A percentile compares a stretch with the other conserved stretches of the same genome.
phyloP scores from a whole-genome alignment of 2,888 invertebrate genomes.

The Bugula neritina region DNA sequence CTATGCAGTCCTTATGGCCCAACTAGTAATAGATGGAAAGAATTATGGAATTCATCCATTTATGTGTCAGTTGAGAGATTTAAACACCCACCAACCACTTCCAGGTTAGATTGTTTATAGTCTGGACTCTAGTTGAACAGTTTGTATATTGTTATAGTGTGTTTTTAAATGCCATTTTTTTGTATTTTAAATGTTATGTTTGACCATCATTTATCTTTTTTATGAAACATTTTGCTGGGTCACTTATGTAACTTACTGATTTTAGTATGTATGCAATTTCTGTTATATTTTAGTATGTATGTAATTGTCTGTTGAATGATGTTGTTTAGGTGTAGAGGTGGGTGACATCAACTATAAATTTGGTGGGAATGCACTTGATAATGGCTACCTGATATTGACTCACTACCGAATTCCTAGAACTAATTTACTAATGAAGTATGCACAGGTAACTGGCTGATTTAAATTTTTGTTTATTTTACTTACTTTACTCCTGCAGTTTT shows the following conservation, averaged over 20 bases:
- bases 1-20: constrained; percentile 85
- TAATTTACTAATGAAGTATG: constrained; percentile 91
- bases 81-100: constrained; percentile 78
- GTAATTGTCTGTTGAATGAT: too few species aligned
- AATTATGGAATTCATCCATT: constrained; percentile 87
- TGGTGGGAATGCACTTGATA: constrained; percentile 85
- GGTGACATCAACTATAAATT: constrained; percentile 93
- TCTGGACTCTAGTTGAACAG: too few species aligned
- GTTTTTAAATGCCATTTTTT: too few species aligned
- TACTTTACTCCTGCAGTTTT: too few species aligned
- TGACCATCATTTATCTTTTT: too few species aligned
- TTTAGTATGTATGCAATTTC: too few species aligned
- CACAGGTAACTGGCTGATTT: constrained; percentile 63
- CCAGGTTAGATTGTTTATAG: constrained; percentile 64
- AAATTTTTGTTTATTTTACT: too few species aligned
- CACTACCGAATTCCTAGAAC: constrained; percentile 79
- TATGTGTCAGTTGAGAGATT: constrained; percentile 81
- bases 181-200: too few species aligned
- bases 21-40: constrained; percentile 74
- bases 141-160: too few species aligned
- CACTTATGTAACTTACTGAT: too few species aligned
- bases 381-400: constrained; percentile 84
- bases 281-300: too few species aligned
- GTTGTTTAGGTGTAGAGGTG: constrained; percentile 67
- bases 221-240: too few species aligned